phyloP scores from a whole-genome alignment of 2,888 invertebrate species.

The Harpalus rubripes region DNA sequence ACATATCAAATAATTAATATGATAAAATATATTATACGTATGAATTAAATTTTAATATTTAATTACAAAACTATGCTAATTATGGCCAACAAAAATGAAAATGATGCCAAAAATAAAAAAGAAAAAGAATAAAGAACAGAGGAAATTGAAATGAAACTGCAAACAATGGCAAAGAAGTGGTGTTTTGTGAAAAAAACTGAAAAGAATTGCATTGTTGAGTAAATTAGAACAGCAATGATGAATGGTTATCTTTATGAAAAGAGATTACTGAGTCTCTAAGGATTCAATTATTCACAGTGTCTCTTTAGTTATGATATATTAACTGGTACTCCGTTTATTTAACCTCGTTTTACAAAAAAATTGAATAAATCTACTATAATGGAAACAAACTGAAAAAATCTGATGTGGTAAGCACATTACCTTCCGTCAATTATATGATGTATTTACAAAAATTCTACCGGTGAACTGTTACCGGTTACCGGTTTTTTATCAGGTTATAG shows the following conservation, averaged over 20 bases:
- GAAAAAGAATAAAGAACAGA: neutral
- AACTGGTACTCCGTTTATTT: neutral
- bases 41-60: too few relatives aligned
- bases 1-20: neutral
- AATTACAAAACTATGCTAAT: neutral
- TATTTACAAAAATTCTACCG: too few relatives aligned
- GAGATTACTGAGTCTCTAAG: neutral
- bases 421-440: too few relatives aligned
- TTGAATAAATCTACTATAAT: neutral
- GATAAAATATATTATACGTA: neutral
- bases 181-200: constrained; percentile 25
- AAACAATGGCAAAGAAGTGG: constrained; percentile 25
- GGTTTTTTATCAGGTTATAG: too few relatives aligned
- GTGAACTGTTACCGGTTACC: too few relatives aligned
- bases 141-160: constrained; percentile 15
- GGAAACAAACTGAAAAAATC: too few relatives aligned
- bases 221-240: constrained; percentile 36
- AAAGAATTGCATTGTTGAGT: constrained; percentile 26
- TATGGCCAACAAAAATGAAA: neutral
- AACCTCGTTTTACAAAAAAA: neutral
- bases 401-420: too few relatives aligned
- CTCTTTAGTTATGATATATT: neutral
- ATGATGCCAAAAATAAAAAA: neutral
- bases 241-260: constrained; percentile 28
- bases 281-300: neutral